phyloP scores from a whole-genome alignment of 1,140 invertebrate species.

The Wasmannia auropunctata region DNA sequence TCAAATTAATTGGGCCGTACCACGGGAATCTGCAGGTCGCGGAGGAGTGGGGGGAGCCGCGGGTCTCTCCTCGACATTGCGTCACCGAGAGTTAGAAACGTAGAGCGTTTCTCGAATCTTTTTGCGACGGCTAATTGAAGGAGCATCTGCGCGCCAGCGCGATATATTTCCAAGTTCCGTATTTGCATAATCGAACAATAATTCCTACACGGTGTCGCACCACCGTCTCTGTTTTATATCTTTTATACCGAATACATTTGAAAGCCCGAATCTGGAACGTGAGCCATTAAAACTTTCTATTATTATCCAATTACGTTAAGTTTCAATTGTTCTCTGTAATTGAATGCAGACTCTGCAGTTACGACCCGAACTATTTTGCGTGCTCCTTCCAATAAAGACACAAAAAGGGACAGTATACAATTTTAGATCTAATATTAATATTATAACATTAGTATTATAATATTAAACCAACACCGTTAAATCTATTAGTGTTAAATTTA shows the following conservation, averaged over 20 bases:
- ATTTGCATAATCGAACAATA: slow-evolving; percentile 27
- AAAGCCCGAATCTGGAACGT: not conserved
- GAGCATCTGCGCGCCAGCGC: not conserved
- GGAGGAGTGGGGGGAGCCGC: not conserved
- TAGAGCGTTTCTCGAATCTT: not conserved
- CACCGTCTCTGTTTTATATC: not conserved
- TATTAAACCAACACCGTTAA: no score
- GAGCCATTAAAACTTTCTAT: slow-evolving; percentile 9
- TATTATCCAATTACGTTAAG: not conserved
- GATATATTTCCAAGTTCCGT: not conserved
- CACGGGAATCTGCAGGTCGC: not conserved
- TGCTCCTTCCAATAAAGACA: not conserved
- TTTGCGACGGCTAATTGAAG: not conserved
- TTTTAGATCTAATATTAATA: not conserved
- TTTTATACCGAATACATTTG: not conserved
- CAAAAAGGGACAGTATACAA: not conserved
- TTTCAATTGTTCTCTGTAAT: not conserved
- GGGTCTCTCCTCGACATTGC: not conserved
- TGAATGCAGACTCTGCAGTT: not conserved
- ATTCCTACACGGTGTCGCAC: not conserved
- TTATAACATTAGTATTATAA: no score
- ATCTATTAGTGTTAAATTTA: no score
- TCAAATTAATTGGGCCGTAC: not conserved
- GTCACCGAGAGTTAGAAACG: slow-evolving; percentile 1
- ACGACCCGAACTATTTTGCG: not conserved